Conservation (phyloP, 2,888 invertebrate genomes). For the Athrips mouffetella region DNA sequence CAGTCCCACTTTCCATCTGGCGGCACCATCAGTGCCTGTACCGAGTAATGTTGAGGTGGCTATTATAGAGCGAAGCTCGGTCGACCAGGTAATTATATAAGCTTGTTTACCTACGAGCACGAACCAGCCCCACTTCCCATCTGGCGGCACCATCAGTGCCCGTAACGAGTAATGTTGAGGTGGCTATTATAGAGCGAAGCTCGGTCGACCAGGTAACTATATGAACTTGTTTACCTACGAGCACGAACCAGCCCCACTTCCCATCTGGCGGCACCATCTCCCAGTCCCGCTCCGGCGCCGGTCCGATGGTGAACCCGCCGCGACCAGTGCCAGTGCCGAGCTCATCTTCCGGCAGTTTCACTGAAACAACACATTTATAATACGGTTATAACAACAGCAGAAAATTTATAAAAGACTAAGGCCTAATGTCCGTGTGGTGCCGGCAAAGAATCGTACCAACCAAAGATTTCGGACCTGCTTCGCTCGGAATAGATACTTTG, state of each 20-base stretch:
- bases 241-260: slow-evolving; percentile 91
- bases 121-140: no score
- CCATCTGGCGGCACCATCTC: slow-evolving; percentile 90
- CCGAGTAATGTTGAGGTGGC: no score
- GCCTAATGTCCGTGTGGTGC: no score
- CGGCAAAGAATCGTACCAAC: no score
- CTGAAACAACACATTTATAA: slow-evolving; percentile 46
- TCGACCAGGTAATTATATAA: no score
- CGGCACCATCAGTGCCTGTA: slow-evolving; percentile 86
- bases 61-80: no score
- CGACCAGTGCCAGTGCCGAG: slow-evolving; percentile 46
- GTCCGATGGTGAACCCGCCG: slow-evolving; percentile 64
- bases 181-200: not conserved
- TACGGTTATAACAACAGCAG: no score
- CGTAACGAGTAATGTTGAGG: no score
- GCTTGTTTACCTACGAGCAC: not conserved
- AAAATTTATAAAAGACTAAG: no score
- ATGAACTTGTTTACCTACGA: slow-evolving; percentile 63
- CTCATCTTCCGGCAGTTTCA: slow-evolving; percentile 62
- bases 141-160: no score
- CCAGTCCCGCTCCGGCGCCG: slow-evolving; percentile 78
- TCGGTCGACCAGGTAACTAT: not conserved
- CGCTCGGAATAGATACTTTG: no score
- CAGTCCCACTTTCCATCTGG: slow-evolving; percentile 93
- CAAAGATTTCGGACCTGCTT: no score